Evolutionary conservation across 2,113 vertebrate species (phyloP), one percentile per base, ranked within the genome.

Genomic region (Suncus etruscus): DNA sequence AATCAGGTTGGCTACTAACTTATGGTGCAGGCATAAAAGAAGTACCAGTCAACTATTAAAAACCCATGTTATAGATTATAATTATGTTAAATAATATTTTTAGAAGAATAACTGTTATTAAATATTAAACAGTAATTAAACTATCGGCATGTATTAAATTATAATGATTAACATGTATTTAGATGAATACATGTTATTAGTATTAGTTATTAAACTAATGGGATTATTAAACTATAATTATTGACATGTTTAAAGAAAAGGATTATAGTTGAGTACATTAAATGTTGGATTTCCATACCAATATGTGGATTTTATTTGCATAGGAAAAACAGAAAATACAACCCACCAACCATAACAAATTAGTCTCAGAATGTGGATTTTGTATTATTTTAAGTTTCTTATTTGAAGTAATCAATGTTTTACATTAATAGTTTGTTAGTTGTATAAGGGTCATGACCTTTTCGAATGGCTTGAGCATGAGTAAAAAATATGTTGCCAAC

Each of bases 311-410:
- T 87, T 94, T 65, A 50, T 77, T 84, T 48, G 14, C 48, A 81
- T 90, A 69, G 18, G 61, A 84, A 92, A 73, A 2, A 88, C 51
- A 89, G 50, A 63, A 87, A 47, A 69, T 39, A 48, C 65, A 89
- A 74, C 51, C 14, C 22, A 63, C 32, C 14, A 22, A 63, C 29
- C 73, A 74, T 73, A 63, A 83, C 63, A 18, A 84, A 15, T 24
- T 39, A 68, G 32, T 63, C 39, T 66, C 22, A 72, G 65, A 75
- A 3, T 78, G 2, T 93, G 8, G 16, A n/a, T 48, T 66, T 50
- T 78, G 22, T 51, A 65, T 81, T 27, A 69, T 61, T 91, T 90
- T 90, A 70, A 68, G 51, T 73, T 73, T 94, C 65, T 75, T 65
- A 70, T 48, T 87, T 89, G 14, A 92, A 47, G 14, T 80, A 58